phyloP scores from a whole-genome alignment of 2,888 invertebrate species.

The Leucania comma region DNA sequence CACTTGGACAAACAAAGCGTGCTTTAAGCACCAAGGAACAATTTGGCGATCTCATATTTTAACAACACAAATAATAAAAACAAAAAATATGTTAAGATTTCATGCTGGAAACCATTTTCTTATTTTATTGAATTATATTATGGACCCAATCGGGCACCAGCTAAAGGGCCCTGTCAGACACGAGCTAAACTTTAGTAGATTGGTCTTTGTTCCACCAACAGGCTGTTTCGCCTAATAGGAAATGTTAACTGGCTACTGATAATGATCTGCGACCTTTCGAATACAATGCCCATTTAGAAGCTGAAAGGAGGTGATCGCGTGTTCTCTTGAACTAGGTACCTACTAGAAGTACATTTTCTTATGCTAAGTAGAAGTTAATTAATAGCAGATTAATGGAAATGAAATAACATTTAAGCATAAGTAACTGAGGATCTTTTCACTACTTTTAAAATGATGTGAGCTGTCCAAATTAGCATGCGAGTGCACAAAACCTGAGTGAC shows the following conservation, averaged over 20 bases:
- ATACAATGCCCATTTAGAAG: slow-evolving; percentile 61
- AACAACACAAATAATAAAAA: too few relatives aligned
- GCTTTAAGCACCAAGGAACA: too few relatives aligned
- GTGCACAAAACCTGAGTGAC: neutral
- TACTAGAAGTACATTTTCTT: slow-evolving; percentile 26
- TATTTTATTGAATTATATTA: too few relatives aligned
- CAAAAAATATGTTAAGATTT: too few relatives aligned
- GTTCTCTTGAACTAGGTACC: slow-evolving; percentile 5
- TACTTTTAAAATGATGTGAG: neutral
- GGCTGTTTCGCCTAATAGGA: slow-evolving; percentile 58
- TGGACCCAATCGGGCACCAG: too few relatives aligned
- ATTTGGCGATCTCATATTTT: too few relatives aligned
- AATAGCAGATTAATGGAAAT: slow-evolving; percentile 20
- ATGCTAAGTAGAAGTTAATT: slow-evolving; percentile 2
- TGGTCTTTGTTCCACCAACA: slow-evolving; percentile 36
- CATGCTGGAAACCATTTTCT: too few relatives aligned
- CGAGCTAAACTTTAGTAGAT: neutral
- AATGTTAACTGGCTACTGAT: slow-evolving; percentile 61
- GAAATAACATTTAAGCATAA: neutral
- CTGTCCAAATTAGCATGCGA: neutral
- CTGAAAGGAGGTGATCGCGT: slow-evolving; percentile 59
- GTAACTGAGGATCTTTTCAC: neutral
- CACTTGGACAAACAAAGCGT: too few relatives aligned
- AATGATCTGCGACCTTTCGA: slow-evolving; percentile 59
- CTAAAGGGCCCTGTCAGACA: too few relatives aligned